Evolutionary conservation across 2,888 invertebrate genomes (phyloP), one percentile per base, ranked within the genome.

Genomic region (Leptopilina syphax): DNA sequence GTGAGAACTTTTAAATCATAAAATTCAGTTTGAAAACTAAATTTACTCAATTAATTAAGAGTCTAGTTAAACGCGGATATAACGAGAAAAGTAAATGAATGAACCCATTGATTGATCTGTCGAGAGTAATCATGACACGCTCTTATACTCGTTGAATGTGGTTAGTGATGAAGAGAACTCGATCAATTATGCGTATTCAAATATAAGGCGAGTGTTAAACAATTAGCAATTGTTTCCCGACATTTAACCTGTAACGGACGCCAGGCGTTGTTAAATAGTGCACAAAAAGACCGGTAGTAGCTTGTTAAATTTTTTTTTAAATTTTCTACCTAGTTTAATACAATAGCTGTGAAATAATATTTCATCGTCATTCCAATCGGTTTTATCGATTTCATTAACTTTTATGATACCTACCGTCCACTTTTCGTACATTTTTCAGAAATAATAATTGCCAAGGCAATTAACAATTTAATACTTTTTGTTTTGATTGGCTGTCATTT

Each of bases 121-220:
- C 60, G 9, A 79, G 81, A 60, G 67, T 63, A 79, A 83, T 80
- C 66, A 82, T 77, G 77, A 73, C 67, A 66, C 78, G 77, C 80
- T 79, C 82, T 81, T 79, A 80, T 82, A n/a, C 24, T 8, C 5
- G 18, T 68, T 57, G 13, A 57, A 13, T 73, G 27, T 3, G 54
- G 54, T 57, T 73, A 54, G 7, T 73, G 54, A 57, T 73, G 54
- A 84, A 85, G 84, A 82, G 85, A 83, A 80, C 82, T 83, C 84
- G 85, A 85, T 88, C 86, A 87, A 87, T 88, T 86, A 88, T 87
- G 87, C 85, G 83, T 82, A 83, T 82, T 83, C 84, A 86, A 88
- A 88, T 87, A 87, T 84, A 50, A 82, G 84, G 81, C 79, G 82
- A 84, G 83, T 79, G 79, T 83, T 83, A 79, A 84, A 84, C 84